Percentiles rank a stretch among this genome's conserved stretches.
These are phyloP conservation scores for Anabacerthia variegaticeps DNA, from an alignment of 2,797 vertebrate species.

Conservation along the genomic window DNA sequence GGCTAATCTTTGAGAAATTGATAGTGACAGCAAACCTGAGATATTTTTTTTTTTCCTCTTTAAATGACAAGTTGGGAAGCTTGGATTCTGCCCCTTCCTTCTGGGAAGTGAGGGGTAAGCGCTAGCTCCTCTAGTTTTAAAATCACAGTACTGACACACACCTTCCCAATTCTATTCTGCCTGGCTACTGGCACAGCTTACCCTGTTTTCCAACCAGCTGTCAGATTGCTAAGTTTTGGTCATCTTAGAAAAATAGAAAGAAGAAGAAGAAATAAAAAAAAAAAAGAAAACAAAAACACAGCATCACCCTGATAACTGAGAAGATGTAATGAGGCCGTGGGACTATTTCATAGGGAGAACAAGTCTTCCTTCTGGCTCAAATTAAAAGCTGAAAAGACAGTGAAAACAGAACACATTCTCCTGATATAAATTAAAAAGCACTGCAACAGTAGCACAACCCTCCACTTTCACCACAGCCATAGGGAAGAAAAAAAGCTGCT, in stretches of 20 bases:
- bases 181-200: neutral
- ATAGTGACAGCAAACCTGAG: neutral
- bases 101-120: neutral
- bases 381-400: neutral
- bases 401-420: neutral
- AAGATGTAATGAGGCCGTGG: neutral
- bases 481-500: neutral
- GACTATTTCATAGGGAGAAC: neutral
- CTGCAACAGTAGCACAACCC: neutral
- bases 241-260: neutral
- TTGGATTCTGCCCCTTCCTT: neutral
- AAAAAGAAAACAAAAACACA: neutral
- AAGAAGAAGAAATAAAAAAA: too few relatives aligned
- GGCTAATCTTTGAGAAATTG: conserved; percentile 5
- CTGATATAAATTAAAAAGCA: neutral
- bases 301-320: neutral
- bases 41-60: neutral
- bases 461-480: neutral
- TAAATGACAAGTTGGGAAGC: neutral
- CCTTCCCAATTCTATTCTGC: neutral
- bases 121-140: neutral
- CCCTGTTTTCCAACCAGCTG: neutral
- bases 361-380: neutral
- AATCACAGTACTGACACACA: neutral
- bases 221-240: neutral